Evolutionary conservation across 2,888 invertebrate genomes (phyloP).

Genomic region (Cheilosia vernalis): DNA sequence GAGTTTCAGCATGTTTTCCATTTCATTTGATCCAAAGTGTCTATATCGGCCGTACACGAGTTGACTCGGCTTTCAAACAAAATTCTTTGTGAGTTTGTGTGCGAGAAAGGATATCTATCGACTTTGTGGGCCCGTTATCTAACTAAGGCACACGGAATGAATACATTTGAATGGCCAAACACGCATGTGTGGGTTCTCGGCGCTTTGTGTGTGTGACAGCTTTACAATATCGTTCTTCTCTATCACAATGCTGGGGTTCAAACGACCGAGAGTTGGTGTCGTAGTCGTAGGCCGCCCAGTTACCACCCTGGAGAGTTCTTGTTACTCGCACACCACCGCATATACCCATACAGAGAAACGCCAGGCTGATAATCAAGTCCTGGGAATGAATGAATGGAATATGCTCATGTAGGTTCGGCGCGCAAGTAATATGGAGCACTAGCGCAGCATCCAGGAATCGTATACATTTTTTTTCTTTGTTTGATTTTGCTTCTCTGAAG

Average conservation of each 20-base stretch:
- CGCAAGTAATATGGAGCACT: constrained; percentile 72
- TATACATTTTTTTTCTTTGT: constrained; percentile 31
- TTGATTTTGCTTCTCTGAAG: constrained; percentile 25
- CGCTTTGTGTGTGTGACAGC: constrained; percentile 3
- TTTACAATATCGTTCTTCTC: constrained; percentile 31
- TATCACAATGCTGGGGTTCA: constrained; percentile 48
- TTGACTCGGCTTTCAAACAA: constrained; percentile 32
- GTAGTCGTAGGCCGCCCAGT: constrained; percentile 15
- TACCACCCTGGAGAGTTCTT: constrained; percentile 58
- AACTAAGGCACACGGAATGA: constrained; percentile 23
- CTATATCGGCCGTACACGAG: constrained; percentile 13
- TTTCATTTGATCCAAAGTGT: constrained; percentile 61
- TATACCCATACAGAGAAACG: constrained; percentile 9
- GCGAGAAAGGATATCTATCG: constrained; percentile 32
- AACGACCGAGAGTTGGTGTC: constrained; percentile 32
- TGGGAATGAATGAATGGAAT: constrained; percentile 74
- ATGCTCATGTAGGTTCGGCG: constrained; percentile 57
- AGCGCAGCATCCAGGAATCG: constrained; percentile 60
- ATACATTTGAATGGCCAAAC: constrained; percentile 47
- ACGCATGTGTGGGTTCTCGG: constrained; percentile 2
- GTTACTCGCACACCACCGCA: constrained; percentile 33
- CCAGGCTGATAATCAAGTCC: constrained; percentile 60
- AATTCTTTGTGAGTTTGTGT: constrained; percentile 33
- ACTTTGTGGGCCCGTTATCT: constrained; percentile 40
- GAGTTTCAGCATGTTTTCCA: constrained; percentile 58